Evolutionary conservation across 2,888 invertebrate genomes (phyloP), one percentile per base, ranked within the genome.

Genomic region (Watsonalla cultraria): DNA sequence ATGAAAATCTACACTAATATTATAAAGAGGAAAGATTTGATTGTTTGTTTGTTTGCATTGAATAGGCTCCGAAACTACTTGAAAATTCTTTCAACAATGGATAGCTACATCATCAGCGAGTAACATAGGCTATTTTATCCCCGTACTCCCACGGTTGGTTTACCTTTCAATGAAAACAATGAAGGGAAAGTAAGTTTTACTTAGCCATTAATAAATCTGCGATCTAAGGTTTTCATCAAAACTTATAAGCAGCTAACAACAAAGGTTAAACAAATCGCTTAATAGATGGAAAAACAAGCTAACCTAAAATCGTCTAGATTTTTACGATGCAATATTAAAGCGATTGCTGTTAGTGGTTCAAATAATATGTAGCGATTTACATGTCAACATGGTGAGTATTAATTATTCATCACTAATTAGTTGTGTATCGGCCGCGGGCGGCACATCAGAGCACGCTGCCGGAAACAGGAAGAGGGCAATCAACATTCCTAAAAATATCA

Each of bases 401-500:
- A 85, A 85, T 86, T 82, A 84, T 82, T 85, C 83, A 80, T 83
- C 78, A 77, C 80, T 86, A 85, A 88, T 89, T 89, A 86, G 82
- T 76, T 80, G 72, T 76, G 78, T 80, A 82, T 78, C 77, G 74
- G 72, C 72, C 60, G 58, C 55, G 61, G 73, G 64, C 80, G 82
- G 80, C 74, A 80, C 81, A 87, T 86, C 86, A 85, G 72, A 85
- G 85, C 79, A 72, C 64, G 65, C 67, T 78, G 81, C 82, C 87
- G 90, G 90, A 90, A 86, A 90, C 90, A 86, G 90, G 90, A 90
- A 90, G 84, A 74, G 73, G 68, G 86, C 83, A 88, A 90, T 90
- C 90, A 90, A 89, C 90, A 85, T 86, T 83, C 84, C 89, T 88
- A 90, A 88, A 90, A 90, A 90, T 90, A 90, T 86, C 83, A 85